phyloP scores from a whole-genome alignment of 2,888 invertebrate species.

The Athalia cordata region DNA sequence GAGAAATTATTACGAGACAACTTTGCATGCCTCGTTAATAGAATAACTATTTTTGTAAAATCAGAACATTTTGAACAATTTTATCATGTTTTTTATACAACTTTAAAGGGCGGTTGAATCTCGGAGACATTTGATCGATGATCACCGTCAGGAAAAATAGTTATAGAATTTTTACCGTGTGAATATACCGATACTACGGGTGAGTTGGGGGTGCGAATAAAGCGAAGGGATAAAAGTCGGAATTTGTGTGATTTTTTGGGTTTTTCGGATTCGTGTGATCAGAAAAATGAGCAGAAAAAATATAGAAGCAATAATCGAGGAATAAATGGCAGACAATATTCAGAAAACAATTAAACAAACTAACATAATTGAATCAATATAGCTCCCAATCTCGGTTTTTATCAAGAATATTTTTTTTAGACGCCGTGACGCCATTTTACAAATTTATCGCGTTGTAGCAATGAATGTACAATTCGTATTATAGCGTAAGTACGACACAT shows the following conservation, averaged over 20 bases:
- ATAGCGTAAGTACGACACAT: not conserved
- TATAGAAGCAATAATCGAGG: too few relatives aligned
- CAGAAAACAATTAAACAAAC: too few relatives aligned
- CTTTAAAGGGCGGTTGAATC: slow-evolving; percentile 14
- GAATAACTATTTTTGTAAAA: slow-evolving; percentile 23
- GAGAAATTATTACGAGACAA: slow-evolving; percentile 36
- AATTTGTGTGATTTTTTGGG: not conserved
- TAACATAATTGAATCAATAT: too few relatives aligned
- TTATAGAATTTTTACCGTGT: slow-evolving; percentile 46
- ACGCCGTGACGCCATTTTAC: not conserved
- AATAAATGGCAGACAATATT: too few relatives aligned
- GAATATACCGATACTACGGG: not conserved
- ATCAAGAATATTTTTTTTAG: not conserved
- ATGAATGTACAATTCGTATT: not conserved
- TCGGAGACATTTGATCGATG: slow-evolving; percentile 11
- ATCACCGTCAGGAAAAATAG: slow-evolving; percentile 34
- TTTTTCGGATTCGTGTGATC: too few relatives aligned
- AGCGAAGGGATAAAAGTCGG: not conserved
- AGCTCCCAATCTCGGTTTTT: not conserved
- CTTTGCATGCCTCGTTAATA: slow-evolving; percentile 13
- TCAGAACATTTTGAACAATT: slow-evolving; percentile 40
- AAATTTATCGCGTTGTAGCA: slow-evolving; percentile 3
- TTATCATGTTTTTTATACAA: slow-evolving; percentile 41
- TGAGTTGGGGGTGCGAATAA: not conserved
- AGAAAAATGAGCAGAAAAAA: too few relatives aligned